Evolutionary conservation across 2,888 invertebrate genomes (phyloP), one percentile per base, ranked within the genome.

Genomic region (Pyrrhopygopsis socrates): DNA sequence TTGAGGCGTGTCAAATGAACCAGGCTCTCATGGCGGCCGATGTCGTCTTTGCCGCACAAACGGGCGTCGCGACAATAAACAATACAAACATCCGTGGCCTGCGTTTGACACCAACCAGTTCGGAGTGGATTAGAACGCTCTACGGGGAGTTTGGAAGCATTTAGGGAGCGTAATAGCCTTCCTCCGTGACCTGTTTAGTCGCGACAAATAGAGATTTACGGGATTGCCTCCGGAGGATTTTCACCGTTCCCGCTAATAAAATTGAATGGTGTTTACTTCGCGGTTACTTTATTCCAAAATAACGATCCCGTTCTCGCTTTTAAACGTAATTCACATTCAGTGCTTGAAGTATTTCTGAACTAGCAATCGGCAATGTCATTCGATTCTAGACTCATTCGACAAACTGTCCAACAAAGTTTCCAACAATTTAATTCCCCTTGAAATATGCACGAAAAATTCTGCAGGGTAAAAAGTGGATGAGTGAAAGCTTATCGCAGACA

Each of bases 181-280:
- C 97, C 96, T 96, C 97, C 97, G 98, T 98, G 98, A 98, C 98
- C 98, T 97, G 98, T 97, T 98, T 97, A 97, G 97, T 97, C 97
- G 97, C 97, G 97, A 98, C 98, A 98, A 98, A 98, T 98, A 97
- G 97, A 98, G 97, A 98, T 98, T 98, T 98, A 98, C 97, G 96
- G 96, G 96, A 97, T 97, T 96, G 97, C 97, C 95, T 95, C 95
- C 95, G 94, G 95, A 96, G 96, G 96, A 96, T 97, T 97, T 96
- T 95, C 96, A 96, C 96, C 95, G 95, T 95, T 96, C 95, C 93
- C 93, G 94, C 95, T 97, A 97, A 97, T 97, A 97, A 97, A 97
- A 97, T 96, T 95, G 96, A 97, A 97, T 96, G 96, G 96, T 97
- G 96, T 97, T 97, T 97, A 96, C 97, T 96, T 96, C 96, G 96